phyloP scores from a whole-genome alignment of 2,888 invertebrate genomes.

The Pteria penguin region DNA sequence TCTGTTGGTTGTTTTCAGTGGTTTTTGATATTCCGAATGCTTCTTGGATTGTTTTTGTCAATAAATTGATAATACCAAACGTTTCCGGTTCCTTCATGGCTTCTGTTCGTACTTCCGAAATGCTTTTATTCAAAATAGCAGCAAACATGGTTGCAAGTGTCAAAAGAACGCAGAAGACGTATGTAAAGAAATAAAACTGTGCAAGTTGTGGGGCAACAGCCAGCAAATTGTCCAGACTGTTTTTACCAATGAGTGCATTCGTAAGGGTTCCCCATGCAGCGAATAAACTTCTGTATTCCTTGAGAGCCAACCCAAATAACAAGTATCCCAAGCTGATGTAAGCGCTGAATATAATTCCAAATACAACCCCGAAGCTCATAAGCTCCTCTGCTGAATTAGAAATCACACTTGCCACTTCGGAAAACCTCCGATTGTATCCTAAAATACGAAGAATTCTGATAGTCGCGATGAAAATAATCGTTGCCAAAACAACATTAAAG shows the following conservation, averaged over 20 bases:
- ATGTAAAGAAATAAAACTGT: slow-evolving; percentile 61
- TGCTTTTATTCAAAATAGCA: slow-evolving; percentile 67
- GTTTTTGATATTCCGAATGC: no score
- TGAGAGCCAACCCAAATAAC: slow-evolving; percentile 70
- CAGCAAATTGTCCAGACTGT: slow-evolving; percentile 56
- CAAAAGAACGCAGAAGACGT: slow-evolving; percentile 64
- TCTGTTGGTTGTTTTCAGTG: no score
- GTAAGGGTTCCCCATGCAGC: slow-evolving; percentile 78
- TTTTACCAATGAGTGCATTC: slow-evolving; percentile 67
- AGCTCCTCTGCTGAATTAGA: slow-evolving; percentile 76
- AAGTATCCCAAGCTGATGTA: slow-evolving; percentile 75
- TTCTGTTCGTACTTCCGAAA: slow-evolving; percentile 53
- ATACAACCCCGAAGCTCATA: slow-evolving; percentile 79
- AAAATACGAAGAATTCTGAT: slow-evolving; percentile 75
- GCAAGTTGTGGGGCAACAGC: slow-evolving; percentile 53
- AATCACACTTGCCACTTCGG: slow-evolving; percentile 80
- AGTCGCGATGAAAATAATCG: slow-evolving; percentile 60
- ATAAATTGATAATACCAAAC: slow-evolving; percentile 26
- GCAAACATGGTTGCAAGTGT: slow-evolving; percentile 65
- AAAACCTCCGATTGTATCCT: slow-evolving; percentile 81
- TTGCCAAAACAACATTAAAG: slow-evolving; percentile 53
- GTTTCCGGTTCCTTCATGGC: slow-evolving; percentile 31
- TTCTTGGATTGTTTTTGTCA: slow-evolving; percentile 13
- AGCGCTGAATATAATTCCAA: slow-evolving; percentile 76
- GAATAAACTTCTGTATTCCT: slow-evolving; percentile 74